Percentiles rank a stretch among this genome's conserved stretches.
Evolutionary conservation across 2,888 invertebrate species (phyloP).

Genomic region (Leucophora obtusa): DNA sequence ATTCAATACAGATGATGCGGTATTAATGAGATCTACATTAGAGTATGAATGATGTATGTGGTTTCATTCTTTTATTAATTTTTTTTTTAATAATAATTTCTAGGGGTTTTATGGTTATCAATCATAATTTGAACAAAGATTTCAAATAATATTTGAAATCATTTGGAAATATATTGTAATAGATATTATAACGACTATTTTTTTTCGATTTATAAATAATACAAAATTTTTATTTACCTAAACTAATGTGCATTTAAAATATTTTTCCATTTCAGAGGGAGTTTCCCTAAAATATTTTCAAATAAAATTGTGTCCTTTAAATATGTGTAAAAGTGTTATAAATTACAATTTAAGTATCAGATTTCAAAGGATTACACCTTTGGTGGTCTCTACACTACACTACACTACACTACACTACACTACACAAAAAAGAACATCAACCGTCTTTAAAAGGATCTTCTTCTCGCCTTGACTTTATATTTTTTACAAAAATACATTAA

Average conservation of each 20-base stretch:
- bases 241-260: too few relatives aligned
- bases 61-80: conserved; percentile 22
- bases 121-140: conserved; percentile 71
- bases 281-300: conserved; percentile 15
- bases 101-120: conserved; percentile 61
- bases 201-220: neutral
- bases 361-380: conserved; percentile 53
- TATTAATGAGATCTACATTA: conserved; percentile 70
- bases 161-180: conserved; percentile 3
- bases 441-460: conserved; percentile 1
- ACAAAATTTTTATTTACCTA: too few relatives aligned
- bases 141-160: neutral
- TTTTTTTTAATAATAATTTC: conserved; percentile 10
- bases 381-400: conserved; percentile 37
- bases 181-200: conserved; percentile 16
- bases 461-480: conserved; percentile 6
- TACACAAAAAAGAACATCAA: neutral
- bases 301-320: conserved; percentile 40
- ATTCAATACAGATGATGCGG: conserved; percentile 70
- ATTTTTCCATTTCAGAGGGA: neutral
- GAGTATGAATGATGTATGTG: conserved; percentile 52
- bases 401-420: too few relatives aligned
- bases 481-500: conserved; percentile 28
- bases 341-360: conserved; percentile 65
- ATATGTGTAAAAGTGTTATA: conserved; percentile 70